Percentiles rank a stretch among this genome's conserved stretches.
Conservation (phyloP, 2,888 invertebrate genomes). For the Lysandra coridon region DNA sequence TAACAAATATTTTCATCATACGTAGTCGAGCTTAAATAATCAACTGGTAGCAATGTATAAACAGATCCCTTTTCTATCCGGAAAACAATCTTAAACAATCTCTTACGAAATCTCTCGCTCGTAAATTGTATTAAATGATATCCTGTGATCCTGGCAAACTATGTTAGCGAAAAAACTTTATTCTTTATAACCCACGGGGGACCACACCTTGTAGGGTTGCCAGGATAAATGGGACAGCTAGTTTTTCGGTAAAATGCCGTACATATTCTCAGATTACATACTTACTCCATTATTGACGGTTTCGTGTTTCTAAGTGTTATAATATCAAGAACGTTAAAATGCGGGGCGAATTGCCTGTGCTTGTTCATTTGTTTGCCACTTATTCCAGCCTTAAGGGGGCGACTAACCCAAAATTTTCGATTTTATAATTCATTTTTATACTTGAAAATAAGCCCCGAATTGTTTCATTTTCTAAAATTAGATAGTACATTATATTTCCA, state of each 20-base stretch:
- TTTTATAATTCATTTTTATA: too few relatives aligned
- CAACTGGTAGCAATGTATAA: background rate
- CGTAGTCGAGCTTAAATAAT: background rate
- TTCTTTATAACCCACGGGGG: slow-evolving; percentile 25
- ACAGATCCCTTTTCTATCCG: background rate
- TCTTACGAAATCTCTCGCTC: background rate
- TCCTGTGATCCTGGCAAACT: slow-evolving; percentile 10
- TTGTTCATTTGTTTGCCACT: too few relatives aligned
- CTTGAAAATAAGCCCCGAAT: too few relatives aligned
- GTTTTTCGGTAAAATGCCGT: background rate
- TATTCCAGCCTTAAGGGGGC: too few relatives aligned
- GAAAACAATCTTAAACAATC: slow-evolving; percentile 12
- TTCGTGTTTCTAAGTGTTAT: too few relatives aligned
- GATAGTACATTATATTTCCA: too few relatives aligned
- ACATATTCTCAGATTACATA: too few relatives aligned
- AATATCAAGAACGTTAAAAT: too few relatives aligned
- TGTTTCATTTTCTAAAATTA: too few relatives aligned
- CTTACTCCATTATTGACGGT: too few relatives aligned
- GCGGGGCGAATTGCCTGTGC: too few relatives aligned
- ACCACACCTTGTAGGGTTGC: background rate
- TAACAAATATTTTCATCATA: background rate
- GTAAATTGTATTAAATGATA: slow-evolving; percentile 21
- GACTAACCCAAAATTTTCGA: too few relatives aligned
- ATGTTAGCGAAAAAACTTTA: slow-evolving; percentile 26
- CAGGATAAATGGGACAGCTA: background rate